Evolutionary conservation across 2,888 invertebrate genomes (phyloP).

Genomic region (Nephrotoma flavescens): DNA sequence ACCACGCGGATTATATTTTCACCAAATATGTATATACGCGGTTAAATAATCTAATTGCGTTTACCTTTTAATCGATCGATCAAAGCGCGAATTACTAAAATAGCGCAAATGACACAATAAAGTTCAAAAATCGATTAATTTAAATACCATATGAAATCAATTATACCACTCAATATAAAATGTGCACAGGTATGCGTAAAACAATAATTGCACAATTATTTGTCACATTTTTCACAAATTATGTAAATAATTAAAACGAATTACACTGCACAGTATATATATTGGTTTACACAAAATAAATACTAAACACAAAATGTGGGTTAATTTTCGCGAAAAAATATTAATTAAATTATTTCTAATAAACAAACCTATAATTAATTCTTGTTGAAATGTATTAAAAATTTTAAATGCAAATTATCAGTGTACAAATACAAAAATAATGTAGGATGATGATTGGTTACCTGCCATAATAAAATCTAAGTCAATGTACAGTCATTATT

Average conservation of each 20-base stretch:
- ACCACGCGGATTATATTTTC: no score
- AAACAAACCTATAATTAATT: neutral
- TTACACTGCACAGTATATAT: neutral
- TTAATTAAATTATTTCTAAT: neutral
- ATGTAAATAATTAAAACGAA: neutral
- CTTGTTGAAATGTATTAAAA: neutral
- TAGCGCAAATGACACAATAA: neutral
- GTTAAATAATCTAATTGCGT: neutral
- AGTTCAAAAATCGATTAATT: neutral
- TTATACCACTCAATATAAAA: neutral
- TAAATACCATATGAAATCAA: neutral
- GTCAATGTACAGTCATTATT: neutral
- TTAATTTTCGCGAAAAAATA: neutral
- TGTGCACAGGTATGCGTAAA: neutral
- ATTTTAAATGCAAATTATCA: neutral
- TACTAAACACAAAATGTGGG: neutral
- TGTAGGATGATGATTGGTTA: neutral
- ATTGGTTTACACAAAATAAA: no score
- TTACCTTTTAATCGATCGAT: neutral
- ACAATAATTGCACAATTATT: neutral
- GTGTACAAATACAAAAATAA: neutral
- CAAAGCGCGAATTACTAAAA: neutral
- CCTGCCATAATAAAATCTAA: neutral
- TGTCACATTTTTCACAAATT: neutral
- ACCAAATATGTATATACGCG: neutral